These are phyloP conservation scores for Callopanchax toddi DNA, from an alignment of 2,113 vertebrate species.

Conservation along the genomic window DNA sequence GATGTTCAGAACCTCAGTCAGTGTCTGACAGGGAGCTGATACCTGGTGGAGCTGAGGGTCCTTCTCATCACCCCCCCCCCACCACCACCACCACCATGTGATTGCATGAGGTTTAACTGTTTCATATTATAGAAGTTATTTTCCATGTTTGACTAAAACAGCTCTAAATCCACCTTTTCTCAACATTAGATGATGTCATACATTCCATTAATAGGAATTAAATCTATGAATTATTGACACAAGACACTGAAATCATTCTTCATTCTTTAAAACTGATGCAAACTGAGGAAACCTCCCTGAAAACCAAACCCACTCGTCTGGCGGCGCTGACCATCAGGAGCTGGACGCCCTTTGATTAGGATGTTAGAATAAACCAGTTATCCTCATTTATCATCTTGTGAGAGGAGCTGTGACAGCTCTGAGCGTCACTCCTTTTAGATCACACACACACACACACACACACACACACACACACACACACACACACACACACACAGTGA, in stretches of 20 bases:
- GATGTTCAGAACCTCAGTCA: no score
- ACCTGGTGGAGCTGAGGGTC: no score
- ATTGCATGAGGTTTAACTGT: no score
- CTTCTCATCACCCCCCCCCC: no score
- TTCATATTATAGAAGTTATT: no score
- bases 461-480: conserved; percentile 59
- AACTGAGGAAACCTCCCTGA: conserved; percentile 46
- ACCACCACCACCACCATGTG: no score
- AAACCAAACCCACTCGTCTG: conserved; percentile 52
- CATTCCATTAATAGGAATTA: no score
- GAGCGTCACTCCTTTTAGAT: conserved; percentile 32
- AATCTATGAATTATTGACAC: no score
- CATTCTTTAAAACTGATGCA: conserved; percentile 36
- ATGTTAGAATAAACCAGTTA: conserved; percentile 25
- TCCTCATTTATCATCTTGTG: conserved; percentile 20
- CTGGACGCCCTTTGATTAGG: conserved; percentile 4
- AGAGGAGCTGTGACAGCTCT: conserved; percentile 17
- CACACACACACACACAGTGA: conserved; percentile 70
- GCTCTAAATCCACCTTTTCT: no score
- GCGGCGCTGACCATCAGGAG: conserved; percentile 34
- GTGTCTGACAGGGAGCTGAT: no score
- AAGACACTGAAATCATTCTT: neutral
- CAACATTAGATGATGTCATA: no score
- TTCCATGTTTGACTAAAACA: no score
- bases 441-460: conserved; percentile 58